These are phyloP conservation scores for Lasiommata megera DNA, from an alignment of 2,888 invertebrate species.

Conservation along the genomic window DNA sequence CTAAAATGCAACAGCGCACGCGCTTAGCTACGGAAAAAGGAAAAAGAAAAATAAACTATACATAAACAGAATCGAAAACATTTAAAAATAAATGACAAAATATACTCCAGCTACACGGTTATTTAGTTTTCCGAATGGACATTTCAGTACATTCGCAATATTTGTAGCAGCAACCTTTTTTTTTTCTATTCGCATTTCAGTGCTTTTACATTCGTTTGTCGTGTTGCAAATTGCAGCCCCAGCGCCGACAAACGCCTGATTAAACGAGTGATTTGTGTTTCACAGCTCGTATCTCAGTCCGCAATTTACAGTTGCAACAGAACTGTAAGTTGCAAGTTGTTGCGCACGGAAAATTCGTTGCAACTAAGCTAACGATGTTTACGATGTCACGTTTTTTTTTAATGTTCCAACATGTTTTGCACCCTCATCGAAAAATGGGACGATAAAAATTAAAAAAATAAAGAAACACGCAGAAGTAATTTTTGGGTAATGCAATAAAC, in stretches of 20 bases:
- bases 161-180: not conserved
- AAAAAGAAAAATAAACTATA: too few species aligned
- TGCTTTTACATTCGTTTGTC: constrained; percentile 9
- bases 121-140: not conserved
- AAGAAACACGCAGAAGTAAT: too few species aligned
- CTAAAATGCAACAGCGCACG: too few species aligned
- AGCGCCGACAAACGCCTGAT: constrained; percentile 17
- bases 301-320: constrained; percentile 16
- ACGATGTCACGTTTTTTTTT: constrained; percentile 3
- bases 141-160: not conserved
- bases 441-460: not conserved
- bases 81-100: too few species aligned
- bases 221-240: constrained; percentile 13
- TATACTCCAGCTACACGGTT: not conserved
- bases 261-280: constrained; percentile 19
- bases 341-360: not conserved
- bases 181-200: not conserved
- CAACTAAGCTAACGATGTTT: constrained; percentile 7
- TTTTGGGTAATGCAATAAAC: too few species aligned
- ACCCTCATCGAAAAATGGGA: not conserved
- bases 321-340: constrained; percentile 5
- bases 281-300: constrained; percentile 10
- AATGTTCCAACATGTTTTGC: not conserved
- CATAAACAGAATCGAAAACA: too few species aligned
- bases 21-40: too few species aligned